phyloP scores from a whole-genome alignment of 2,797 vertebrate species.

The Acrossocheilus fasciatus region DNA sequence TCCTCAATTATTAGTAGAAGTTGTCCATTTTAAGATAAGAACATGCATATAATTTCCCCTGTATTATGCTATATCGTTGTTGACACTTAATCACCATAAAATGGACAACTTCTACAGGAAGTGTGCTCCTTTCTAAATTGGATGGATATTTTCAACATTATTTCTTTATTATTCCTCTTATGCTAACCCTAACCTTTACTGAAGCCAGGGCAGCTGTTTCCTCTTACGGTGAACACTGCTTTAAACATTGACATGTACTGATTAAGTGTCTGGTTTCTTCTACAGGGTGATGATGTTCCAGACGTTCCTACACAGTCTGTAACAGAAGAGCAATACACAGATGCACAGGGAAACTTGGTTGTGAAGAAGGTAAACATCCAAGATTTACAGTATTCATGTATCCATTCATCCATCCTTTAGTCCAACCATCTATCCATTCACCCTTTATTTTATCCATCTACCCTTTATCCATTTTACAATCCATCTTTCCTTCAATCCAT shows the following conservation, averaged over 20 bases:
- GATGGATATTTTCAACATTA: neutral
- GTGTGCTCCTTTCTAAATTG: conserved; percentile 3
- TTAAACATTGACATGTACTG: neutral
- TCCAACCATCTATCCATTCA: neutral
- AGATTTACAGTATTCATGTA: neutral
- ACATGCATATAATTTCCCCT: neutral
- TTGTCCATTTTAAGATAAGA: conserved; percentile 41
- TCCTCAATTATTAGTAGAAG: conserved; percentile 14
- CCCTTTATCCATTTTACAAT: neutral
- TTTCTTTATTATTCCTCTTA: conserved; percentile 24
- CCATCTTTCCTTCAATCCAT: neutral
- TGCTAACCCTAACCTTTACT: conserved; percentile 40
- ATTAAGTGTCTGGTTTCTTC: conserved; percentile 52
- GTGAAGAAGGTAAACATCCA: conserved; percentile 86
- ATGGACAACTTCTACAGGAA: conserved; percentile 38
- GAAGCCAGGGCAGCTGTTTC: conserved; percentile 7
- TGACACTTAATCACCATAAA: conserved; percentile 18
- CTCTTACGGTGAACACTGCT: conserved; percentile 14
- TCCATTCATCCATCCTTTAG: neutral
- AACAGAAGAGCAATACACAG: conserved; percentile 88
- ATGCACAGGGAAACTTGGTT: conserved; percentile 87
- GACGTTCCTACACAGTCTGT: conserved; percentile 85
- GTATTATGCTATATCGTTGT: neutral
- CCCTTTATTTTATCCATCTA: neutral
- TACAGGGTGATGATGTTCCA: conserved; percentile 86